Conservation (phyloP, 2,113 vertebrate genomes). For the Arenaria interpres region DNA sequence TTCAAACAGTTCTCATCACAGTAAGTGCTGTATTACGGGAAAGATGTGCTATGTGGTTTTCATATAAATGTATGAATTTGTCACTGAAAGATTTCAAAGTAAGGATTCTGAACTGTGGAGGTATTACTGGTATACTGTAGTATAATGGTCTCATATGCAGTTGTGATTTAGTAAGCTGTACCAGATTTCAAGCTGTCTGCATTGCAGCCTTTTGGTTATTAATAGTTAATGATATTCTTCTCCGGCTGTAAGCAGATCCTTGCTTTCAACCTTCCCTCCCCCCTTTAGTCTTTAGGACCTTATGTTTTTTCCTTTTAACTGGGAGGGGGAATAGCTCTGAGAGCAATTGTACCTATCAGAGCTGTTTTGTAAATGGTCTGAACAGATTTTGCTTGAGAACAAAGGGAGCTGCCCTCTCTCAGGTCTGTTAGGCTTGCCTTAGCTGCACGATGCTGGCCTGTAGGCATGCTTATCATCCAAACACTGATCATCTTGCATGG, state of each 20-base stretch:
- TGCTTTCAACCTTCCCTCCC: neutral
- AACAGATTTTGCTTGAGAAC: neutral
- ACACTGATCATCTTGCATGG: neutral
- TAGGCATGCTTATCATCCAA: neutral
- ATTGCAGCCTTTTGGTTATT: conserved; percentile 68
- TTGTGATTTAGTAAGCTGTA: conserved; percentile 59
- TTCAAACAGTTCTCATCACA: neutral
- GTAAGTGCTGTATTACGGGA: neutral
- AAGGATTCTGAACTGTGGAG: neutral
- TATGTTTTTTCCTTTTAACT: neutral
- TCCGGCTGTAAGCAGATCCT: conserved; percentile 41
- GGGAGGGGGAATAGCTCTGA: neutral
- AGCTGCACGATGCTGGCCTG: neutral
- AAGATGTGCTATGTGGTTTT: neutral
- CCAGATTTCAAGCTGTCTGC: conserved; percentile 63
- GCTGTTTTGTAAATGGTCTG: neutral
- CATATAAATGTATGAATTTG: neutral
- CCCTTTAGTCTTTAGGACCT: neutral
- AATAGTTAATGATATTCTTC: conserved; percentile 65
- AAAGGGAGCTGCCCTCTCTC: neutral
- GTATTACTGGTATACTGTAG: neutral
- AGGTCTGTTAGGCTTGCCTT: neutral
- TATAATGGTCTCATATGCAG: neutral
- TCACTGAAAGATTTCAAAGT: neutral
- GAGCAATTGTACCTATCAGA: neutral